phyloP scores from a whole-genome alignment of 2,113 vertebrate genomes.

The Pelecanus crispus region DNA sequence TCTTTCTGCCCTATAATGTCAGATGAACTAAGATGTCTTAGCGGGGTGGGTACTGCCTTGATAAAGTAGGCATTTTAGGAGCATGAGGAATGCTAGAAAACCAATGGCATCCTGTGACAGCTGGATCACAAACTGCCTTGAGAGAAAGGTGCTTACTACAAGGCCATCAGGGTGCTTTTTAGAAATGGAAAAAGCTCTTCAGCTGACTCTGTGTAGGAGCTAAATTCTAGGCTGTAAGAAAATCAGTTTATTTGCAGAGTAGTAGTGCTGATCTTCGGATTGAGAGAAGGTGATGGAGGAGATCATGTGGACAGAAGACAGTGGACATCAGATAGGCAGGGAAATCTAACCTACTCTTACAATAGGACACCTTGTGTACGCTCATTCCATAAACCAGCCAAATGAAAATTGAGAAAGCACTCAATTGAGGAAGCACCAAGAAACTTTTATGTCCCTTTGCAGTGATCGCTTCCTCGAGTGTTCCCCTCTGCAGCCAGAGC shows the following conservation, averaged over 20 bases:
- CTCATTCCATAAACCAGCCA: background rate
- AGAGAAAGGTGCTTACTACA: background rate
- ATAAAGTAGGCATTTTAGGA: background rate
- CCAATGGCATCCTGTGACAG: background rate
- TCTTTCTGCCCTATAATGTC: background rate
- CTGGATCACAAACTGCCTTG: background rate
- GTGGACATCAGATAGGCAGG: background rate
- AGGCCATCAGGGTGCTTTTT: background rate
- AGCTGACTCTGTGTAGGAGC: background rate
- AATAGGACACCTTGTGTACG: fast-evolving
- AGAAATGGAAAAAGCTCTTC: fast-evolving
- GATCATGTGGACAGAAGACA: fast-evolving
- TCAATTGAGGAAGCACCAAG: fast-evolving
- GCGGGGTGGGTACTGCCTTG: background rate
- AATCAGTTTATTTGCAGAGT: background rate
- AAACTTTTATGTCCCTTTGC: fast-evolving
- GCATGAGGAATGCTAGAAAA: background rate
- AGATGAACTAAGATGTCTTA: background rate
- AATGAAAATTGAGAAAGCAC: fast-evolving
- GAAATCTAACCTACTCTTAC: background rate
- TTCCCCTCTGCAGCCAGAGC: fast-evolving
- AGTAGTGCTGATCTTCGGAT: fast-evolving
- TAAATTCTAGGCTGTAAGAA: background rate
- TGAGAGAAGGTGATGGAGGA: background rate
- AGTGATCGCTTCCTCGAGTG: fast-evolving